These are phyloP conservation scores for Oreocharis arfaki DNA, from an alignment of 2,113 vertebrate species.

Conservation along the genomic window DNA sequence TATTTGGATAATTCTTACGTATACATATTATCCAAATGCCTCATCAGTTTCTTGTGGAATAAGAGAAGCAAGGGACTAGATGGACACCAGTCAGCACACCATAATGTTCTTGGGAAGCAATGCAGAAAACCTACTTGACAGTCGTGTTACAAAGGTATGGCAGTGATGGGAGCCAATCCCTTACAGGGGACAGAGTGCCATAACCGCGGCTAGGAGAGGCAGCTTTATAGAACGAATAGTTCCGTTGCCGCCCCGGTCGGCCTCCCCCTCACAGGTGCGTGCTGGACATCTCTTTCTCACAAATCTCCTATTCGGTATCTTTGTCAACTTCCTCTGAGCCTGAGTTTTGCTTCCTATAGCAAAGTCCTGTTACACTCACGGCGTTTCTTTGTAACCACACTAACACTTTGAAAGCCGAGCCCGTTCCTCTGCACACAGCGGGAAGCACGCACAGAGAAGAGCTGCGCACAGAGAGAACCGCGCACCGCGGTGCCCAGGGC, in stretches of 20 bases:
- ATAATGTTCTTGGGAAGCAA: not conserved
- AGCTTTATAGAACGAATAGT: rapidly evolving
- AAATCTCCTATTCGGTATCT: not conserved
- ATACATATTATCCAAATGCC: not conserved
- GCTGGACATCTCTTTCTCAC: not conserved
- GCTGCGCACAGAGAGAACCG: not conserved
- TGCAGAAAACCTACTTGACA: rapidly evolving
- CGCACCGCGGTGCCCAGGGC: not conserved
- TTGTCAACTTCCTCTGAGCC: not conserved
- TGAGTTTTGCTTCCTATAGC: not conserved
- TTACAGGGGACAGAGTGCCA: not conserved
- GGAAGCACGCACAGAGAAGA: too few species aligned
- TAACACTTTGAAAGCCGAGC: too few species aligned
- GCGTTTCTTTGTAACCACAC: rapidly evolving
- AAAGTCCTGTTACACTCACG: too few species aligned
- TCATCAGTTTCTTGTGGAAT: not conserved
- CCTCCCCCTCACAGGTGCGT: not conserved
- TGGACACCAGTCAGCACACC: not conserved
- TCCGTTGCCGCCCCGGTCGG: rapidly evolving
- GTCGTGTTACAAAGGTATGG: not conserved
- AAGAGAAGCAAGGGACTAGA: not conserved
- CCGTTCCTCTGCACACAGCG: not conserved
- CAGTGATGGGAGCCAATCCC: not conserved
- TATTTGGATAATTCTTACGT: not conserved
- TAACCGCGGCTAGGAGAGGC: rapidly evolving